Percentiles rank a stretch among this genome's conserved stretches.
Evolutionary conservation across 1,140 invertebrate genomes (phyloP).

Genomic region (Andrena cerasifolii): DNA sequence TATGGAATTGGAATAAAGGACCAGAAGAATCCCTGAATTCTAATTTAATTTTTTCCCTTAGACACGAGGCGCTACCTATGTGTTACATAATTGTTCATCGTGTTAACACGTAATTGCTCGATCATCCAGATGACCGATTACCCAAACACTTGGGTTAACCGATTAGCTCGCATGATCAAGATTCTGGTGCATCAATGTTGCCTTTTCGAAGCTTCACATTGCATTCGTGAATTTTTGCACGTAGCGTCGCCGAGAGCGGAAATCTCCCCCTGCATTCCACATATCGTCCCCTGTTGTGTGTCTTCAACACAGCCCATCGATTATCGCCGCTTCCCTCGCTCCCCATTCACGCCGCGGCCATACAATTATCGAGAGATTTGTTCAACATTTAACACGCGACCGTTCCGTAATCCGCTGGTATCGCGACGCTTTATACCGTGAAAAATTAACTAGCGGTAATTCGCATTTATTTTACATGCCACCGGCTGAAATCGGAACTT

Average conservation of each 20-base stretch:
- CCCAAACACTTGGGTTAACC: no score
- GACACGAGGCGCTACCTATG: no score
- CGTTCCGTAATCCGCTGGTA: conserved; percentile 34
- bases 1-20: no score
- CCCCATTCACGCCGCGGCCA: conserved; percentile 11
- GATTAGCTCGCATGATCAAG: no score
- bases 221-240: background rate
- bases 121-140: no score
- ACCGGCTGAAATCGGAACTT: conserved; percentile 10
- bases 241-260: background rate
- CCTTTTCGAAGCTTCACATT: no score
- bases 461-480: conserved; percentile 55
- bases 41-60: no score
- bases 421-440: background rate
- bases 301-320: conserved; percentile 24
- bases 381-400: conserved; percentile 54
- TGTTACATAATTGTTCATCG: no score
- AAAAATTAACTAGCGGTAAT: conserved; percentile 65
- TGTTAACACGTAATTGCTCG: no score
- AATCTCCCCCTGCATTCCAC: conserved; percentile 22
- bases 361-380: conserved; percentile 46
- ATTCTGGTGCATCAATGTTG: no score
- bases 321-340: conserved; percentile 19
- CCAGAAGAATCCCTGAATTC: no score
- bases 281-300: background rate